Evolutionary conservation across 2,888 invertebrate genomes (phyloP).

Genomic region (Tetragonula carbonaria): DNA sequence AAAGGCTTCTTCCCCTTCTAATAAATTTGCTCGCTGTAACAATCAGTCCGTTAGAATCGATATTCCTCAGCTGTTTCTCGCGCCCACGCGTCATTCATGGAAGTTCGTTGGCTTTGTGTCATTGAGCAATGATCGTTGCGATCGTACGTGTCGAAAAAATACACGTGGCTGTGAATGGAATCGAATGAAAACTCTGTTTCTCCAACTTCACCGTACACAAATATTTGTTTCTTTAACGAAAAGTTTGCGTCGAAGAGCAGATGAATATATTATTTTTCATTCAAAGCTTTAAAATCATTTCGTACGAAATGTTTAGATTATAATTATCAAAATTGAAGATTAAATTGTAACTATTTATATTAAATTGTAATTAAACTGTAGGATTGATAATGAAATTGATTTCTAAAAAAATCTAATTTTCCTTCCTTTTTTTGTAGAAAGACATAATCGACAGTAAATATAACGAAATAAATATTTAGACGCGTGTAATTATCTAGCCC

Average conservation of each 20-base stretch:
- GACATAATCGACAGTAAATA: not conserved
- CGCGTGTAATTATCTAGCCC: not conserved
- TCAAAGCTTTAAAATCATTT: not conserved
- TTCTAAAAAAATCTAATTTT: not conserved
- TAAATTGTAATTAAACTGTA: not conserved
- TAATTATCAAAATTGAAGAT: too few species aligned
- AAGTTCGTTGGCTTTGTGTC: constrained; percentile 27
- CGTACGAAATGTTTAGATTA: too few species aligned
- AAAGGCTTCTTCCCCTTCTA: not conserved
- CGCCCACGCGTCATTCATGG: not conserved
- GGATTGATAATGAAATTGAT: not conserved
- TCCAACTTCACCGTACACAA: too few species aligned
- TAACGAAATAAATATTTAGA: not conserved
- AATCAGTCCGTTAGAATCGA: constrained; percentile 18
- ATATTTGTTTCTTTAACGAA: not conserved
- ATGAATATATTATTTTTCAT: not conserved
- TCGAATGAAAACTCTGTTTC: not conserved
- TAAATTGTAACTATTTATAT: too few species aligned
- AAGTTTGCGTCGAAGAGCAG: not conserved
- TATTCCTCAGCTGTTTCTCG: constrained; percentile 22
- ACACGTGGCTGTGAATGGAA: not conserved
- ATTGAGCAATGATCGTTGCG: constrained; percentile 6
- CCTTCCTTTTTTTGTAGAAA: too few species aligned
- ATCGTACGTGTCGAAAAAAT: not conserved
- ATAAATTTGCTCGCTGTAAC: not conserved